Evolutionary conservation across 2,797 vertebrate species (phyloP).

Genomic region (Gadopsis marmoratus): DNA sequence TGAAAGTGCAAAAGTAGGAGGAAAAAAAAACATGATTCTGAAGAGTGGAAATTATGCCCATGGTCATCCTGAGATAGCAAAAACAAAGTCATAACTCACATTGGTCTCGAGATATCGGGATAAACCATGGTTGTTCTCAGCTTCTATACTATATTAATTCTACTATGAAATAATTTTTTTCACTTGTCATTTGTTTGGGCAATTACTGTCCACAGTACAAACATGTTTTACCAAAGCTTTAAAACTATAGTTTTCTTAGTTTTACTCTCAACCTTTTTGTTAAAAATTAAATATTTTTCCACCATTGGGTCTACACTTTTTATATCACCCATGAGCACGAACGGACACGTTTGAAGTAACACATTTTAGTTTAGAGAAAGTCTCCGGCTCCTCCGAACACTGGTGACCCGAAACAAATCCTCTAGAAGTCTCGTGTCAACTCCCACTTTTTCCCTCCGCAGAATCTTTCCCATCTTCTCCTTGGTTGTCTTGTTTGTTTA

Average conservation of each 20-base stretch:
- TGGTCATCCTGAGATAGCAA: not conserved
- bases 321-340: conserved; percentile 1
- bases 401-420: conserved; percentile 26
- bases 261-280: no score
- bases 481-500: conserved; percentile 64
- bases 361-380: not conserved
- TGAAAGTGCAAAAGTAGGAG: not conserved
- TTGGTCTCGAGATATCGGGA: not conserved
- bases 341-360: not conserved
- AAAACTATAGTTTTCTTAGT: no score
- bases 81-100: not conserved
- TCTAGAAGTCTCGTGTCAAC: conserved; percentile 28
- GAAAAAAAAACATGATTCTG: not conserved
- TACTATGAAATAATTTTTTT: not conserved
- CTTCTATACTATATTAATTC: not conserved
- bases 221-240: no score
- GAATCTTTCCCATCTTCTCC: conserved; percentile 23
- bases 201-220: not conserved
- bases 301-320: not conserved
- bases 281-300: no score
- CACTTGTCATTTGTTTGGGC: not conserved
- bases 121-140: not conserved
- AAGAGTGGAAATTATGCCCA: not conserved
- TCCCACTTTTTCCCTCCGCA: conserved; percentile 7
- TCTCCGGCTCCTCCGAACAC: not conserved